Percentiles rank a stretch among this genome's conserved stretches.
Conservation (phyloP, 2,797 vertebrate species). For the Naso thynnoides region DNA sequence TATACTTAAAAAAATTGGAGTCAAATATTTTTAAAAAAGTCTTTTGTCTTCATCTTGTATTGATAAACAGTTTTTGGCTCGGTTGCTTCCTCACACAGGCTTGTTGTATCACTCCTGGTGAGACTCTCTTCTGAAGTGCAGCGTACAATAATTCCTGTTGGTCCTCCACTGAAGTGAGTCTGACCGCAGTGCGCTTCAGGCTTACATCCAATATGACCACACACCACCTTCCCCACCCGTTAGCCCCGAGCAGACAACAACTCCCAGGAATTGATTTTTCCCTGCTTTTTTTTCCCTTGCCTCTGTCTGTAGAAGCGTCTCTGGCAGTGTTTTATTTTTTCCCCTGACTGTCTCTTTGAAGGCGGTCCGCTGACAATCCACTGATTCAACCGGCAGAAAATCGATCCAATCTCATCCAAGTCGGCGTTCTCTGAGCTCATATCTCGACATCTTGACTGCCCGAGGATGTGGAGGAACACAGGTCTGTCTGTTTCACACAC, state of each 20-base stretch:
- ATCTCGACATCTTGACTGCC: slow-evolving; percentile 55
- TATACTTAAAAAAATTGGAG: not conserved
- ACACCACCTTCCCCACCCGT: slow-evolving; percentile 1
- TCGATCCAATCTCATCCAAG: slow-evolving; percentile 67
- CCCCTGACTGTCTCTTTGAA: slow-evolving; percentile 39
- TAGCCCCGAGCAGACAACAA: slow-evolving; percentile 34
- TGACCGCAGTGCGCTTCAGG: not conserved
- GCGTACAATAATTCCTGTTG: slow-evolving; percentile 7
- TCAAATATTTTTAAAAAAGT: not conserved
- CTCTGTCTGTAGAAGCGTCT: slow-evolving; percentile 23
- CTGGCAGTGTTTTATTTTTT: slow-evolving; percentile 36
- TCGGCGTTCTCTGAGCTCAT: slow-evolving; percentile 46
- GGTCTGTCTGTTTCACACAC: slow-evolving; percentile 17
- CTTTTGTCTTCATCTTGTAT: not conserved
- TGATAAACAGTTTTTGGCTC: too few species aligned
- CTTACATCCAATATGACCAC: slow-evolving; percentile 8
- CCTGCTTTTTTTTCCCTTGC: not conserved
- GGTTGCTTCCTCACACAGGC: not conserved
- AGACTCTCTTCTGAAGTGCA: slow-evolving; percentile 1
- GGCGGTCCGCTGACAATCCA: slow-evolving; percentile 54
- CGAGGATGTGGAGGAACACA: slow-evolving; percentile 24
- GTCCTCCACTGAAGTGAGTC: slow-evolving; percentile 9
- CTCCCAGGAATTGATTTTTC: slow-evolving; percentile 63
- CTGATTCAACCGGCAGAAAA: slow-evolving; percentile 69
- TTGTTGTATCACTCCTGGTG: not conserved